Evolutionary conservation across 1,140 invertebrate genomes (phyloP).

Genomic region (Trialeurodes vaporariorum): DNA sequence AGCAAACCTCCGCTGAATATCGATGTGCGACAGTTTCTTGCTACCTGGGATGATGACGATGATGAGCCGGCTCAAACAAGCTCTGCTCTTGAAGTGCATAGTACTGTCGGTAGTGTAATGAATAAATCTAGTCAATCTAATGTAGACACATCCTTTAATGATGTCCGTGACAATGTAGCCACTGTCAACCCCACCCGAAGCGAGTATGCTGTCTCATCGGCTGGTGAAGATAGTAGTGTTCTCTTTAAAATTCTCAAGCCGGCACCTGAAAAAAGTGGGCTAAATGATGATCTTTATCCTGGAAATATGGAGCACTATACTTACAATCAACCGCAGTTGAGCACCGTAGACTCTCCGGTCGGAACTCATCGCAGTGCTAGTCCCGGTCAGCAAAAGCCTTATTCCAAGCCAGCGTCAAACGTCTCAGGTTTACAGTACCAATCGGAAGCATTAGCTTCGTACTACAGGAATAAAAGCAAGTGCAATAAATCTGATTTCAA

Average conservation of each 20-base stretch:
- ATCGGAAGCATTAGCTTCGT: too few species aligned
- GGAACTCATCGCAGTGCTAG: background rate
- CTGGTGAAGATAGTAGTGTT: background rate
- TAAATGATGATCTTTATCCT: background rate
- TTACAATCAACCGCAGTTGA: background rate
- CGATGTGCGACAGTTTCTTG: background rate
- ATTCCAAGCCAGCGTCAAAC: too few species aligned
- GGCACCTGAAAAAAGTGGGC: background rate
- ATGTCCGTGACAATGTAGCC: background rate
- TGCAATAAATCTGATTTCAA: background rate
- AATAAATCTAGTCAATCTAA: slow-evolving; percentile 1
- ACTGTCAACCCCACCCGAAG: background rate
- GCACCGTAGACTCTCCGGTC: background rate
- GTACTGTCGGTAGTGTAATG: background rate
- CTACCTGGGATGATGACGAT: background rate
- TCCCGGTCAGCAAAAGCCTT: background rate
- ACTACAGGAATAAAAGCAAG: too few species aligned
- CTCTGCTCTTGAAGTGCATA: background rate
- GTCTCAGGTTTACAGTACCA: too few species aligned
- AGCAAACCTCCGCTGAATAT: too few species aligned
- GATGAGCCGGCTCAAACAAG: background rate
- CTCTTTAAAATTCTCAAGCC: background rate
- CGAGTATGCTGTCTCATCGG: background rate
- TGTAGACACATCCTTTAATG: background rate
- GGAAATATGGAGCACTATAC: background rate